Evolutionary conservation across 2,888 invertebrate genomes (phyloP), one percentile per base, ranked within the genome.

Genomic region (Agriotes lineatus): DNA sequence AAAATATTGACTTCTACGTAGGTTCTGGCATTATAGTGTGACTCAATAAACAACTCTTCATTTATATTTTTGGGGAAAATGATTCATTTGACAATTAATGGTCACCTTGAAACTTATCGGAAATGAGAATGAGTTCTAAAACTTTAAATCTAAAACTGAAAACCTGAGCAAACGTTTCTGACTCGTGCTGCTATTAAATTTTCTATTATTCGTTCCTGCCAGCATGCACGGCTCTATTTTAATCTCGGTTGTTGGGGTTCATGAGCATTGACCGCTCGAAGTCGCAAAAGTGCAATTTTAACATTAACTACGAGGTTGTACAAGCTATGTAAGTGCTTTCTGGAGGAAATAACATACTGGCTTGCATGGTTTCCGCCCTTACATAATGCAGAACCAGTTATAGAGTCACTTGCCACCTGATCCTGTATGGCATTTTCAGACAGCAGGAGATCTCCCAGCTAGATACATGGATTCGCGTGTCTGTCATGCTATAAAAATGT

Each of bases 211-310:
- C n/a, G n/a, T n/a, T n/a, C n/a, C n/a, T n/a, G n/a, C n/a, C 14
- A 39, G 12, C 16, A 39, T 39, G 39, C 14, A 39, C 2, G 18
- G 1, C 20, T 48, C 33, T 57, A 60, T 45, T 60, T 60, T 60
- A 18, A 25, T 44, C 22, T 20, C 20, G 20, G 42, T 20, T 25
- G 42, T 35, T 56, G 37, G 5, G 10, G 30, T 50, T 25, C 50
- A 50, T 61, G 60, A 61, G 48, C 60, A 48, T 35, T 61, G 50
- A 61, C 60, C 60, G 50, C 22, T 35, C 1, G 60, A 61, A 61
- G 48, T 48, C 60, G 60, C 60, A 60, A 33, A 60, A 60, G 20
- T 45, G 59, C 18, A 45, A 19, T 48, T 61, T 61, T 19, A 50
- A 50, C 37, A 20, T 50, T n/a, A 19, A 30, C 35, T 45, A 33